These are phyloP conservation scores for Phalangium opilio DNA, from an alignment of 2,888 invertebrate species.

Conservation along the genomic window DNA sequence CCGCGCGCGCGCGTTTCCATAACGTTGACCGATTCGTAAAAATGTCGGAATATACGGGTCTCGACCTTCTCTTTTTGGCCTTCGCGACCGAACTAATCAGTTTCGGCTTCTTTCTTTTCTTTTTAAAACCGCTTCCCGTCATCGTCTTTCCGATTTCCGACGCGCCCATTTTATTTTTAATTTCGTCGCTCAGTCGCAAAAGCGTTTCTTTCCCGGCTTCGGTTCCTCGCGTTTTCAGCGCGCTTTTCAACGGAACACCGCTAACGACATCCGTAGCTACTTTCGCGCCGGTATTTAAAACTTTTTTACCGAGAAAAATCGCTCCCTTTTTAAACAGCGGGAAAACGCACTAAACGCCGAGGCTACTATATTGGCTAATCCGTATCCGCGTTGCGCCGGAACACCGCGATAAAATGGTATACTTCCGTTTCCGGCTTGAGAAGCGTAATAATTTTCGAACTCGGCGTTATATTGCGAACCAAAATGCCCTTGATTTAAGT, in stretches of 20 bases:
- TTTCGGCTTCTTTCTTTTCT: slow-evolving; percentile 1
- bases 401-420: slow-evolving; percentile 6
- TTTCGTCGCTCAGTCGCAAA: too few relatives aligned
- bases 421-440: slow-evolving; percentile 4
- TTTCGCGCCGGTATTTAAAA: slow-evolving; percentile 2
- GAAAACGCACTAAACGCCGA: slow-evolving; percentile 5
- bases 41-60: too few relatives aligned
- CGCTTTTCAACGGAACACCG: slow-evolving; percentile 1
- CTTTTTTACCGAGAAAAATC: slow-evolving; percentile 7
- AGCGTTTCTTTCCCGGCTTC: slow-evolving; percentile 1
- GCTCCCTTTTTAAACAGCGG: slow-evolving; percentile 6
- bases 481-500: too few relatives aligned
- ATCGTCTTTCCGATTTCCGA: too few relatives aligned
- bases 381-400: slow-evolving; percentile 6
- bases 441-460: slow-evolving; percentile 5
- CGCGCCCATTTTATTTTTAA: too few relatives aligned
- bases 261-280: slow-evolving; percentile 5
- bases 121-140: slow-evolving; percentile 9
- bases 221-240: neutral
- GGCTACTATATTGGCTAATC: slow-evolving; percentile 6
- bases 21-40: too few relatives aligned
- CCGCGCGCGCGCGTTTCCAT: too few relatives aligned
- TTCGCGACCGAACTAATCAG: slow-evolving; percentile 1
- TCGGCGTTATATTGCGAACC: too few relatives aligned
- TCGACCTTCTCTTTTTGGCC: too few relatives aligned